Evolutionary conservation across 2,797 vertebrate genomes (phyloP), one percentile per base, ranked within the genome.

Genomic region (Podarcis siculus): DNA sequence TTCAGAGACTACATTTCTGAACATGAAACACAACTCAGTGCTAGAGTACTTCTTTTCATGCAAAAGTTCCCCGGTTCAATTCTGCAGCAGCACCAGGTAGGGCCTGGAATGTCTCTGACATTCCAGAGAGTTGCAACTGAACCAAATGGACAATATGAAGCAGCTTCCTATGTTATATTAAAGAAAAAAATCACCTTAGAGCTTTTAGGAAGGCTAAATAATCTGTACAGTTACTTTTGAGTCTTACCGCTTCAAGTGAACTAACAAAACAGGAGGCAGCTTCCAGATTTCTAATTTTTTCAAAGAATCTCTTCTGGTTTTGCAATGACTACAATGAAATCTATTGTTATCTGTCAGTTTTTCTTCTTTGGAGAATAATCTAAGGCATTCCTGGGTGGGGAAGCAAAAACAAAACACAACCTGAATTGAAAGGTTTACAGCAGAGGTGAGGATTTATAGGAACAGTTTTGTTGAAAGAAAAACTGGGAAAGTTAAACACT

Each of bases 231-330:
- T 13, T 37, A 37, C 27, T 15, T 27, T 32, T 6, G 8, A 2
- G 0, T 45, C 97, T 90, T 95, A 99, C 99, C 99, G 97, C 97
- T 99, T 99, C 92, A 99, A 95, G 94, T 99, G 99, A 72, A 99
- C 98, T 49, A 99, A 96, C 82, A 99, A 95, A 83, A 99, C 98
- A 21, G 98, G 99, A 0, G 99, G 99, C 71, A 99, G 95, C 94
- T 99, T 99, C 99, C 99, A 99, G 96, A 99, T 98, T 96, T 99
- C 99, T 96, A 99, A 98, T 92, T 99, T 99, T 98, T 99, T 99
- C 75, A 98, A 97, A 90, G 98, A 98, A 92, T 99, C 99, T 92
- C 98, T 97, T 93, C 98, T 98, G 83, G 98, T 97, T 96, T 99
- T 99, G 96, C 99, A 99, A 94, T 99, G 98, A 94, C 98, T 98